phyloP scores from a whole-genome alignment of 1,140 invertebrate genomes.

The Gryon sp. region DNA sequence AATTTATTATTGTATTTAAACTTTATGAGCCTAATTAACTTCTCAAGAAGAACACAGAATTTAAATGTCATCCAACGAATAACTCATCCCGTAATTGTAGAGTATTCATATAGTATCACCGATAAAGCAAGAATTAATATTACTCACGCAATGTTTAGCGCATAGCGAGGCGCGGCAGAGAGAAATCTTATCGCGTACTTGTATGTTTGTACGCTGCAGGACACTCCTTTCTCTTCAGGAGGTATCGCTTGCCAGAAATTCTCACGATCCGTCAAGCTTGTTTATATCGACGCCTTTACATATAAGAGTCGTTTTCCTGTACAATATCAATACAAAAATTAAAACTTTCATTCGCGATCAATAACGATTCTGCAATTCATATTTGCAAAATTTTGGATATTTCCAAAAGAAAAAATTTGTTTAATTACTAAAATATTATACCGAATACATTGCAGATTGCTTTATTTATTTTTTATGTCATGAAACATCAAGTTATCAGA shows the following conservation, averaged over 20 bases:
- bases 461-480: no score
- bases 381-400: no score
- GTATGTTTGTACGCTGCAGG: conserved; percentile 59
- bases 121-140: conserved; percentile 60
- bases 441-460: no score
- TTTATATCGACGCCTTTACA: conserved; percentile 61
- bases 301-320: conserved; percentile 56
- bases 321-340: conserved; percentile 24
- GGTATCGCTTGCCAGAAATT: conserved; percentile 59
- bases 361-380: no score
- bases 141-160: conserved; percentile 58
- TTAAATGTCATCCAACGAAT: conserved; percentile 58
- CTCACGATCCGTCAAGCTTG: conserved; percentile 64
- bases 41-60: conserved; percentile 40
- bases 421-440: no score
- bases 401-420: no score
- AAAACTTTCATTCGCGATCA: conserved; percentile 29
- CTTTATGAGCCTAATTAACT: conserved; percentile 55
- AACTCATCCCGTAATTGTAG: conserved; percentile 46
- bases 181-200: conserved; percentile 58
- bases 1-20: conserved; percentile 37
- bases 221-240: conserved; percentile 65
- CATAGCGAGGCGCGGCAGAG: conserved; percentile 28
- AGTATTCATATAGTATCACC: conserved; percentile 44
- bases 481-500: neutral